These are phyloP conservation scores for Ostrea denselamellosa DNA, from an alignment of 1,140 invertebrate genomes.

Conservation along the genomic window DNA sequence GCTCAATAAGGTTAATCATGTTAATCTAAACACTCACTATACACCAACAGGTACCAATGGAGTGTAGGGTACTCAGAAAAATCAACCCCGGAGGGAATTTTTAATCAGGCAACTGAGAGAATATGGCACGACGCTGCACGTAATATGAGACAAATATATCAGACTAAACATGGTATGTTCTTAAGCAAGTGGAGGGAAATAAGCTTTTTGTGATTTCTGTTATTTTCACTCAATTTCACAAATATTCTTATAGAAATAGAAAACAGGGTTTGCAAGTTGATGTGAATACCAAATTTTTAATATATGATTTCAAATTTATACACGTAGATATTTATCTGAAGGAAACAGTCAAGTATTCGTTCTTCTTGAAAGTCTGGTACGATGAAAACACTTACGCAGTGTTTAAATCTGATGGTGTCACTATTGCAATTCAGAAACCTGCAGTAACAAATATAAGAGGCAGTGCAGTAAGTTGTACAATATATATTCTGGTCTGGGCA, in stretches of 20 bases:
- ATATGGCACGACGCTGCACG: slow-evolving; percentile 50
- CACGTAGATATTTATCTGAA: slow-evolving; percentile 33
- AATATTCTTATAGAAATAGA: too few relatives aligned
- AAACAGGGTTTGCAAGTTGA: too few relatives aligned
- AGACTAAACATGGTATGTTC: not conserved
- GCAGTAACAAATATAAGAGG: slow-evolving; percentile 42
- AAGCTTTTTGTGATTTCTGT: too few relatives aligned
- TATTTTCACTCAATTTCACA: too few relatives aligned
- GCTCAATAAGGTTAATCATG: too few relatives aligned
- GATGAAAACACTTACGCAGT: slow-evolving; percentile 45
- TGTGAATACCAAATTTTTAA: too few relatives aligned
- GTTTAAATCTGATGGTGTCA: slow-evolving; percentile 50
- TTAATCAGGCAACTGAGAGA: slow-evolving; percentile 47
- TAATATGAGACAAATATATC: not conserved
- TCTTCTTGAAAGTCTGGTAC: slow-evolving; percentile 49
- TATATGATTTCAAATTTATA: not conserved
- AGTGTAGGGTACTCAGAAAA: slow-evolving; percentile 22
- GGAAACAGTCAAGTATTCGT: slow-evolving; percentile 45
- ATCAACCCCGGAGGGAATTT: slow-evolving; percentile 47
- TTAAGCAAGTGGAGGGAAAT: too few relatives aligned
- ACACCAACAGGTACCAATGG: slow-evolving; percentile 51
- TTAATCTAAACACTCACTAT: too few relatives aligned
- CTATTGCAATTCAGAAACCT: slow-evolving; percentile 23
- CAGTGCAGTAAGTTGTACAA: slow-evolving; percentile 44
- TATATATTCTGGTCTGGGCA: not conserved